Conservation (phyloP, 2,888 invertebrate species). For the Meiosimyza decipiens region DNA sequence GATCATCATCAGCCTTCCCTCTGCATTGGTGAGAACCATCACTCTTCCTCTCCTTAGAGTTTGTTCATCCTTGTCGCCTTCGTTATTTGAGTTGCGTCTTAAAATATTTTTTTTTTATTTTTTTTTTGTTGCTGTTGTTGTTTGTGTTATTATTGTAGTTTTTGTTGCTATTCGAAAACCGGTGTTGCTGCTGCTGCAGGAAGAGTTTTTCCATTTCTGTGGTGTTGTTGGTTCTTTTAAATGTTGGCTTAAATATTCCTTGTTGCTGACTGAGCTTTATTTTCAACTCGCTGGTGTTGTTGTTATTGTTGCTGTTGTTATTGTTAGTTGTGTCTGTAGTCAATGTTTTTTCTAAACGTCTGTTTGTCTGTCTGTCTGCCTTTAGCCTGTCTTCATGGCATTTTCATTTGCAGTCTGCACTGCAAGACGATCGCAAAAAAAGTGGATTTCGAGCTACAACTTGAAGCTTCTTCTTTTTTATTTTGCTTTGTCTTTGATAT, state of each 20-base stretch:
- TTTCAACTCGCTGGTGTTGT: conserved; percentile 20
- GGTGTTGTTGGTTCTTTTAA: conserved; percentile 24
- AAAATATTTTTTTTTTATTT: conserved; percentile 9
- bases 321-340: conserved; percentile 9
- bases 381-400: conserved; percentile 28
- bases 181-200: conserved; percentile 32
- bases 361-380: conserved; percentile 11
- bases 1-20: not conserved
- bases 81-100: not conserved
- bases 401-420: conserved; percentile 36
- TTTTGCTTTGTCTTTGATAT: not conserved
- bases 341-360: not conserved
- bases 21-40: too few species aligned
- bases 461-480: conserved; percentile 25
- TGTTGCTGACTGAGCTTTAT: conserved; percentile 28
- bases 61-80: conserved; percentile 1
- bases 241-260: conserved; percentile 33
- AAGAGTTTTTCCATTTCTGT: conserved; percentile 27
- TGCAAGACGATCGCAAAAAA: conserved; percentile 11
- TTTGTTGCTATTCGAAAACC: conserved; percentile 36
- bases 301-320: not conserved
- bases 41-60: not conserved
- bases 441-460: conserved; percentile 7
- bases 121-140: conserved; percentile 20
- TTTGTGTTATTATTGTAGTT: conserved; percentile 15